Evolutionary conservation across 2,113 vertebrate genomes (phyloP).

Genomic region (Triplophysa tibetana): DNA sequence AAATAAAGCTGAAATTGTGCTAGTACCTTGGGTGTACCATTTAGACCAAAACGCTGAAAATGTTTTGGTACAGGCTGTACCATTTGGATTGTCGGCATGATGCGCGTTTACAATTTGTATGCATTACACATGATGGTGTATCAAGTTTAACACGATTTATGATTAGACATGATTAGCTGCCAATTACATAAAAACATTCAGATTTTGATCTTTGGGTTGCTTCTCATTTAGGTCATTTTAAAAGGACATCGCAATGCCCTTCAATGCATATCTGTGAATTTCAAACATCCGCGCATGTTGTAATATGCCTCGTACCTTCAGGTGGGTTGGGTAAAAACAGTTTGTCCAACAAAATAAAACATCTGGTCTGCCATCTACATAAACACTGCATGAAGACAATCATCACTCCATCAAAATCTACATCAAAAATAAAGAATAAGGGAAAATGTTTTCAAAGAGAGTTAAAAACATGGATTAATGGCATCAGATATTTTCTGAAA

Average conservation of each 20-base stretch:
- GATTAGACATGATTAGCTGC: constrained; percentile 62
- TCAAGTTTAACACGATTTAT: constrained; percentile 23
- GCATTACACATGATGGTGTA: constrained; percentile 34
- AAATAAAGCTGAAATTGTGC: not conserved
- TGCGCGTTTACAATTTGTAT: constrained; percentile 50
- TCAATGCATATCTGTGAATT: not conserved
- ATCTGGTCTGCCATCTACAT: constrained; percentile 68
- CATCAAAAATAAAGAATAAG: constrained; percentile 71
- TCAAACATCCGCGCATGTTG: not conserved
- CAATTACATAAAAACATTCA: constrained; percentile 47
- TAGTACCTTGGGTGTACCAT: constrained; percentile 5
- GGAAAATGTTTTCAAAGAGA: constrained; percentile 76
- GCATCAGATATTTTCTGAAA: constrained; percentile 82
- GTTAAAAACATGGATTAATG: constrained; percentile 80
- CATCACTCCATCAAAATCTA: constrained; percentile 79
- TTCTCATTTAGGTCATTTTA: not conserved
- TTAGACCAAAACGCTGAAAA: not conserved
- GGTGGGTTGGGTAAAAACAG: constrained; percentile 53
- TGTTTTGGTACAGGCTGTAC: constrained; percentile 45
- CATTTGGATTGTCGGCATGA: constrained; percentile 68
- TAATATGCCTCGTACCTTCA: not conserved
- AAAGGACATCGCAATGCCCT: not conserved
- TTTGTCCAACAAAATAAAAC: constrained; percentile 80
- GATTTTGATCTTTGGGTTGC: constrained; percentile 41
- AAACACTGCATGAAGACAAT: constrained; percentile 76